Evolutionary conservation across 2,888 invertebrate genomes (phyloP), one percentile per base, ranked within the genome.

Genomic region (Ormyrus pomaceus): DNA sequence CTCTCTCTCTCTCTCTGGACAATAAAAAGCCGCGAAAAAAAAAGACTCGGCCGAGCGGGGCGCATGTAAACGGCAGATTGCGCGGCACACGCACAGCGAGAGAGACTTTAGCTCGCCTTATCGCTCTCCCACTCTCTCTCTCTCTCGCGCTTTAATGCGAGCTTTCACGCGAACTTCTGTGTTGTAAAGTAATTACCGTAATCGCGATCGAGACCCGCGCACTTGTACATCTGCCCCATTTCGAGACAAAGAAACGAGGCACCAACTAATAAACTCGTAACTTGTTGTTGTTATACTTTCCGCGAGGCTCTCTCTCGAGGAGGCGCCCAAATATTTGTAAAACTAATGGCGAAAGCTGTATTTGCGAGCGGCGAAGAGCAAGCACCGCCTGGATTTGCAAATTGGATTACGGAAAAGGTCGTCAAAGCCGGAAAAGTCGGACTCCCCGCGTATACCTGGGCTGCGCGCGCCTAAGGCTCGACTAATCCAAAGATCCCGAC

Each of bases 401-500:
- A 89, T 88, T 89, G 88, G 87, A 88, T 89, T 88, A 84, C 78
- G 74, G 71, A 72, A 71, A 73, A 61, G 56, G 73, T 19, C 19
- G 19, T 19, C 19, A 19, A 19, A 5, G 10, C 59, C 66, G 59
- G 19, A 19, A 66, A 56, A 64, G 71, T 80, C 64, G 77, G 79
- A 77, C 75, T 77, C 70, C 45, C 13, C 51, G 55, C 19, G 64
- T 65, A 70, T 50, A 58, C 58, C 71, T 71, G 65, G 65, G 71
- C 77, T 77, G 51, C 8, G 19, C n/a, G 34, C 13, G 6, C 11
- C 48, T 45, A 85, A 85, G 83, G 83, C 83, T 80, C 74, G 85
- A 84, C 86, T 87, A 87, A 89, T 87, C 88, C 87, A 77, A 70
- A 86, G 87, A 88, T 89, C 84, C 79, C 83, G 80, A 83, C 19